Base-by-base conservation (phyloP, 2,888 invertebrate species). In the Stictocephala bisonia region DNA sequence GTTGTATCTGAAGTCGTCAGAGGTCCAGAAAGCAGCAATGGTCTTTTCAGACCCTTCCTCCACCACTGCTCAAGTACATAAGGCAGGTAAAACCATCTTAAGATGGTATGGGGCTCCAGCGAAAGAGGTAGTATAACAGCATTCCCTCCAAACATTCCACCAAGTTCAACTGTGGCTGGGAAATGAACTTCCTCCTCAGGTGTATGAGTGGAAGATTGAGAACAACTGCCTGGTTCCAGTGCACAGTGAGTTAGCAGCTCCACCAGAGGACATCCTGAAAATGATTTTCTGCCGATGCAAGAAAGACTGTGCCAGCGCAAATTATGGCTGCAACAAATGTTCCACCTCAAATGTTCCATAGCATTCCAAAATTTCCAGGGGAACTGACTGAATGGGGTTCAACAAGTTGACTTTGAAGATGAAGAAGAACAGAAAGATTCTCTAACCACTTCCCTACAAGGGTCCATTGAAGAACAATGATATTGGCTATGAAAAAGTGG, bases 121-220 rank as follows among this genome's bases (percentile, higher is more conserved):
- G 3, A 56, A 56, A 56, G 56, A 56, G 56, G 27, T 26, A 69
- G 53, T 66, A 58, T 69, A 73, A 53, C 74, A 74, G 41, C 64
- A 71, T 60, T 44, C 50, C 48, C 51, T 71, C 18, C 48, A 41
- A 66, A 66, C 60, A 44, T 74, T 53, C 58, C 48, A 72, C 29
- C 68, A 72, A 51, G 74, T 74, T 41, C 72, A 74, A 51, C 71
- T 72, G 67, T 72, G 68, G 67, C 18, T 74, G 40, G 67, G 74
- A 66, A 67, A 68, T 48, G 26, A 71, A 11, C 70, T 73, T 20
- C 69, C 58, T 53, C 71, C 74, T 71, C 60, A 71, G 44, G 41
- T 51, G 24, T 74, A 48, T n/a, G n/a, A n/a, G n/a, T n/a, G n/a
- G n/a, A n/a, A n/a, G n/a, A n/a, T 29, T 31, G 35, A 60, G 22